phyloP scores from a whole-genome alignment of 2,888 invertebrate genomes.

The Melipona bicolor region DNA sequence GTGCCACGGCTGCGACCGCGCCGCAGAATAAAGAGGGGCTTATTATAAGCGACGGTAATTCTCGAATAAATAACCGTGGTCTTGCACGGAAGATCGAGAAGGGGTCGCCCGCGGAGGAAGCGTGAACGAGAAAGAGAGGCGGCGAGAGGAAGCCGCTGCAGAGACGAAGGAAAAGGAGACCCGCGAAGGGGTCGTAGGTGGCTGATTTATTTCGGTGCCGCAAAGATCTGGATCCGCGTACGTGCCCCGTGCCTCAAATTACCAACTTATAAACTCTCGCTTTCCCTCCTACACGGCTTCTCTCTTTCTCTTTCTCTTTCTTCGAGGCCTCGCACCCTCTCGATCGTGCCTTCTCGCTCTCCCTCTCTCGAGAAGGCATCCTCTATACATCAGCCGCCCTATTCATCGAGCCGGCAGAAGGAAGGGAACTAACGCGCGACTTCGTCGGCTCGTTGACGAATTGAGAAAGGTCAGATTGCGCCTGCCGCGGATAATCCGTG shows the following conservation, averaged over 20 bases:
- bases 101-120: slow-evolving; percentile 62
- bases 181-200: slow-evolving; percentile 75
- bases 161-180: slow-evolving; percentile 61
- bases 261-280: slow-evolving; percentile 83
- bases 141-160: slow-evolving; percentile 40
- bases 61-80: slow-evolving; percentile 83
- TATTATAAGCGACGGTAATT: slow-evolving; percentile 84
- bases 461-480: slow-evolving; percentile 48
- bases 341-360: not conserved
- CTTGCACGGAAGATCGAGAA: slow-evolving; percentile 76
- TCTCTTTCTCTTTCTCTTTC: slow-evolving; percentile 19
- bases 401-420: slow-evolving; percentile 58
- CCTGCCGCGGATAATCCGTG: slow-evolving; percentile 48
- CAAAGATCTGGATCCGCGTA: slow-evolving; percentile 83
- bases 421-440: slow-evolving; percentile 64
- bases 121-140: slow-evolving; percentile 31
- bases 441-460: slow-evolving; percentile 67
- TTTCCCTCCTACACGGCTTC: slow-evolving; percentile 4
- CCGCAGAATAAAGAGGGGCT: slow-evolving; percentile 83
- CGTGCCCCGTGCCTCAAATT: slow-evolving; percentile 84
- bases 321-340: not conserved
- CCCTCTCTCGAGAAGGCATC: slow-evolving; percentile 40
- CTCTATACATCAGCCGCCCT: slow-evolving; percentile 58
- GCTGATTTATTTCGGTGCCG: slow-evolving; percentile 84
- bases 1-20: slow-evolving; percentile 76